phyloP scores from a whole-genome alignment of 2,797 vertebrate genomes.

The Macroramphosus scolopax region DNA sequence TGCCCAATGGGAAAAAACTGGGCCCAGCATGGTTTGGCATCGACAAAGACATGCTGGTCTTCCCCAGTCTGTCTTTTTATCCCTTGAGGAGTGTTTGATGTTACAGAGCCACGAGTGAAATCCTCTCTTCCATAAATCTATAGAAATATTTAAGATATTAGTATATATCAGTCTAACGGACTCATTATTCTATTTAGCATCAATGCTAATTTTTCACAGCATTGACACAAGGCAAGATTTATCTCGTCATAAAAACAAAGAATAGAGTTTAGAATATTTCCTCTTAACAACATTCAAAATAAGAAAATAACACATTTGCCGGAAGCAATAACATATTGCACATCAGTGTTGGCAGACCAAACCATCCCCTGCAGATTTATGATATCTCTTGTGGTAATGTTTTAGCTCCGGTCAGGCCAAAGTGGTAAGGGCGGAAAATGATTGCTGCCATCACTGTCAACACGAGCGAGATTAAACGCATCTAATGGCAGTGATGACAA shows the following conservation, averaged over 20 bases:
- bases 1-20: slow-evolving; percentile 63
- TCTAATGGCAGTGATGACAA: slow-evolving; percentile 47
- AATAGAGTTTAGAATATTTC: background rate
- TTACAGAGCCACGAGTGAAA: slow-evolving; percentile 30
- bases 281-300: background rate
- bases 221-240: no score
- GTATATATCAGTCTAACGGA: slow-evolving; percentile 5
- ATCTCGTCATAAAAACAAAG: no score
- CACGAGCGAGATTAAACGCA: slow-evolving; percentile 54
- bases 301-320: background rate
- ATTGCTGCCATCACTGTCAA: slow-evolving; percentile 52
- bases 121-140: background rate
- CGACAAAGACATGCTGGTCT: slow-evolving; percentile 37
- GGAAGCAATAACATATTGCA: background rate
- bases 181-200: background rate
- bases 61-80: slow-evolving; percentile 30
- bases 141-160: background rate
- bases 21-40: slow-evolving; percentile 47
- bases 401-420: slow-evolving; percentile 27
- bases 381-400: slow-evolving; percentile 17
- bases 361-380: slow-evolving; percentile 29
- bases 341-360: background rate
- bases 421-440: slow-evolving; percentile 35
- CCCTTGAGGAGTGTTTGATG: slow-evolving; percentile 6
- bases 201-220: background rate